Evolutionary conservation across 2,113 vertebrate genomes (phyloP), one percentile per base, ranked within the genome.

Genomic region (rabbit (Oryctolagus cuniculus)): DNA sequence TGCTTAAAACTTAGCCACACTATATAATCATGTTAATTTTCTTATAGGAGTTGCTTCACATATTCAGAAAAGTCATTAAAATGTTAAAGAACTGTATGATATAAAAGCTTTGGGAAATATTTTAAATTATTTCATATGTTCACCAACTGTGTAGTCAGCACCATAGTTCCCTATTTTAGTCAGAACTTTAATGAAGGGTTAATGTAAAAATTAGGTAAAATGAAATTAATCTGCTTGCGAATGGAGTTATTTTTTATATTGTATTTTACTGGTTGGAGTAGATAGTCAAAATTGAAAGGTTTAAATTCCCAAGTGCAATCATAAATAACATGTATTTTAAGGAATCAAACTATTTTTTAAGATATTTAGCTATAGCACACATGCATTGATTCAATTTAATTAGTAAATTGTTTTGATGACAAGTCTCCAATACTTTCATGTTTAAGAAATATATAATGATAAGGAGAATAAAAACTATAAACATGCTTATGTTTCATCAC

Each of bases 21-120:
- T 92, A 6, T 49, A 64, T 80, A n/a, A 87, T 90, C 5, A 85
- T 80, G 92, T 89, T 86, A 78, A 84, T 95, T 94, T 96, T 92
- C 61, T 82, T 91, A 31, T 1, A 91, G n/a, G 2, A 64, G 24
- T 94, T 72, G 58, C 31, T 95, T 92, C 58, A 64, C 34, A 34
- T 81, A 5, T 89, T 86, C 12, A 94, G 38, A 84, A 91, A 22
- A 6, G 16, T 24, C 74, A 88, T 83, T 70, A 91, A 90, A 94
- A 73, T 83, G 16, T 87, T 72, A 77, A 1, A 64, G 31, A 93
- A 83, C 29, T 94, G 3, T 75, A 58, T 82, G 58, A 96, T 91
- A 84, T 81, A 84, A 88, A 44, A 86, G 38, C 29, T 44, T 85
- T 92, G 82, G 63, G 19, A 70, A 90, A 78, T 74, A 90, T 55